phyloP scores from a whole-genome alignment of 2,888 invertebrate genomes.

The Thalpophila matura region DNA sequence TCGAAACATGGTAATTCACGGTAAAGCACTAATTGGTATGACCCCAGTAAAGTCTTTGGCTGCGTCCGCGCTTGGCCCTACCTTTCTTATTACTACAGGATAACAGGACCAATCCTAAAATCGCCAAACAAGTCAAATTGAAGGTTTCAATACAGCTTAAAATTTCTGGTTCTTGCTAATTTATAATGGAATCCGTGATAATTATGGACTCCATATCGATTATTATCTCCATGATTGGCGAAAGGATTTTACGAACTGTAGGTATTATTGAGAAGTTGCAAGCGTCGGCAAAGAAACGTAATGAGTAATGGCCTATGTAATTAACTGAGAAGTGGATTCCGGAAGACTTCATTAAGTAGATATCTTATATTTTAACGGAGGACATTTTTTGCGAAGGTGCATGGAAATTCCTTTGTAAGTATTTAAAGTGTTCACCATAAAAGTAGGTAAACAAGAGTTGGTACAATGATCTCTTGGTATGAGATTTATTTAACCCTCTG shows the following conservation, averaged over 20 bases:
- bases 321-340: slow-evolving; percentile 29
- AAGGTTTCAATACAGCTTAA: background rate
- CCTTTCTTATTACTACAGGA: too few species aligned
- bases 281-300: background rate
- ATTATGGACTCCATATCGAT: background rate
- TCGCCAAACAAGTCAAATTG: too few species aligned
- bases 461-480: background rate
- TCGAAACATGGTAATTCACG: too few species aligned
- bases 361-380: slow-evolving; percentile 9
- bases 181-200: background rate
- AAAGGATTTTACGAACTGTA: slow-evolving; percentile 9
- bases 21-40: too few species aligned
- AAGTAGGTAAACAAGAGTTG: background rate
- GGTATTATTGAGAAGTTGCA: background rate
- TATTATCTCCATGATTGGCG: slow-evolving; percentile 6
- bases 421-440: background rate
- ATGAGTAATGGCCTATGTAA: slow-evolving; percentile 13
- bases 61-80: too few species aligned
- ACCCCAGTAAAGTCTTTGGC: too few species aligned
- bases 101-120: too few species aligned
- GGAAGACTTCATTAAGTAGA: slow-evolving; percentile 2
- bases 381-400: background rate
- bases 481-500: background rate
- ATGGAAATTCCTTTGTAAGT: background rate
- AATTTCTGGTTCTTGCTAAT: background rate